Evolutionary conservation across 2,113 vertebrate species (phyloP).

Genomic region (Micronycteris hirsuta): DNA sequence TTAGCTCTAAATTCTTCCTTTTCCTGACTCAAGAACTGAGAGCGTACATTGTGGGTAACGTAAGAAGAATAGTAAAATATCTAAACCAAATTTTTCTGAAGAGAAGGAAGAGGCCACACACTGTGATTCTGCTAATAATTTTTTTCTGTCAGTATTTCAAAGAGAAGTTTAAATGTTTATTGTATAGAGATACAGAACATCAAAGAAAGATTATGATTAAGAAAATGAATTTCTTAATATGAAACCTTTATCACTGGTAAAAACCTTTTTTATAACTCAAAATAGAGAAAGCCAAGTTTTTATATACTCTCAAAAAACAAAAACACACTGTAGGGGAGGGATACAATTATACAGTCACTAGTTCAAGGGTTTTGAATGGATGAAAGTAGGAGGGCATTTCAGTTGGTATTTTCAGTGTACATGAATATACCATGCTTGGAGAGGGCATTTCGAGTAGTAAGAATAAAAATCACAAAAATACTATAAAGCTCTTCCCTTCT

Average conservation of each 20-base stretch:
- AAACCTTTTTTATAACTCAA: neutral
- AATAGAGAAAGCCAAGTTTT: neutral
- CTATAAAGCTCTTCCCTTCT: neutral
- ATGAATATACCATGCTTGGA: neutral
- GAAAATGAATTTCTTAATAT: neutral
- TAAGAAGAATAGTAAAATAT: neutral
- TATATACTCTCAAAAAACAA: neutral
- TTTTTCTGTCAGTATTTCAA: neutral
- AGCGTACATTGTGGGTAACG: neutral
- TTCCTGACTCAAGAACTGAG: neutral
- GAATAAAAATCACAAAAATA: neutral
- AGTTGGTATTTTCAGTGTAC: neutral
- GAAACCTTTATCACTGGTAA: neutral
- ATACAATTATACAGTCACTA: neutral
- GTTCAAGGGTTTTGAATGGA: neutral
- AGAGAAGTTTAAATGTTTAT: conserved; percentile 26
- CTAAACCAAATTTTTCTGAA: neutral
- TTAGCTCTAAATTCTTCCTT: neutral
- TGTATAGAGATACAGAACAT: neutral
- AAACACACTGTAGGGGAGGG: neutral
- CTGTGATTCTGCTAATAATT: neutral
- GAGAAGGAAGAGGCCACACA: neutral
- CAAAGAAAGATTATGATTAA: neutral
- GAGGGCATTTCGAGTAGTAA: neutral
- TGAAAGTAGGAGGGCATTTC: neutral